These are phyloP conservation scores for Agrilus biguttatus DNA, from an alignment of 2,888 invertebrate species.

Conservation along the genomic window DNA sequence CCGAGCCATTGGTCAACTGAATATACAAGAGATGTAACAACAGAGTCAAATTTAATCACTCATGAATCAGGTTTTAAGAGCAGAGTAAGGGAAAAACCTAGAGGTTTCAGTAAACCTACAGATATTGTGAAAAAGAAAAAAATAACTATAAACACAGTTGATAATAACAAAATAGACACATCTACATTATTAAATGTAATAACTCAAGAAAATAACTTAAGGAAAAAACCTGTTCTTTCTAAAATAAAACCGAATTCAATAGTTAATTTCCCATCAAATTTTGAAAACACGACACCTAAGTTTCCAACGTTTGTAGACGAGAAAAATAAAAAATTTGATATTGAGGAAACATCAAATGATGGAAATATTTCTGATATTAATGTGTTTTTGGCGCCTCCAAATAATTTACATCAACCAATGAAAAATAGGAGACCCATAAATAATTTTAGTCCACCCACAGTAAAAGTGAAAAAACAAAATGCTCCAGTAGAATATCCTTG, in stretches of 20 bases:
- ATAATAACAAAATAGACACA: neutral
- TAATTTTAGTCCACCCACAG: neutral
- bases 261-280: conserved; percentile 14
- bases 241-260: neutral
- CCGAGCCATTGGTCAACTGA: conserved; percentile 43
- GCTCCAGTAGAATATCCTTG: conserved; percentile 16
- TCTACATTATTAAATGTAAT: neutral
- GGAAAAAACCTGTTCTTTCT: neutral
- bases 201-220: neutral
- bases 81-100: neutral
- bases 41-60: conserved; percentile 1
- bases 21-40: conserved; percentile 13
- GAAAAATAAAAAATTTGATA: neutral
- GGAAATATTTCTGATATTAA: neutral
- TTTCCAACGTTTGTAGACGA: conserved; percentile 12
- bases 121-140: neutral
- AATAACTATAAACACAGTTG: neutral
- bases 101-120: neutral
- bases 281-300: conserved; percentile 16
- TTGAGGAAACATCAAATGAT: neutral
- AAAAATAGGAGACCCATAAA: neutral
- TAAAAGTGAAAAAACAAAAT: conserved; percentile 5
- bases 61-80: neutral
- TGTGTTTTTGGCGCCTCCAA: conserved; percentile 4
- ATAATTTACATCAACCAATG: neutral